Evolutionary conservation across 2,113 vertebrate species (phyloP).

Genomic region (Pitta sordida): DNA sequence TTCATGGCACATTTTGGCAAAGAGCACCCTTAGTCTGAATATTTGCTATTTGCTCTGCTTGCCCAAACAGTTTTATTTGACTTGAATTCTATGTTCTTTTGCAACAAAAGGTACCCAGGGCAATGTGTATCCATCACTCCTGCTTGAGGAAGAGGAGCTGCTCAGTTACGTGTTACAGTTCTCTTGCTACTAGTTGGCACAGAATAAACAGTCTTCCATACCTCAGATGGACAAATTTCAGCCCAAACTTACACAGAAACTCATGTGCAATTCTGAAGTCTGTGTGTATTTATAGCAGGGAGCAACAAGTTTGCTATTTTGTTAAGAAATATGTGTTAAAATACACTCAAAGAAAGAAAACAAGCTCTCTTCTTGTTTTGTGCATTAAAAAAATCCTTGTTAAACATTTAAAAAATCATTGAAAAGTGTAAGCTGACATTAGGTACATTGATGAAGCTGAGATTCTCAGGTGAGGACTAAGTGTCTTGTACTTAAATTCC

Average conservation of each 20-base stretch:
- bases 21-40: background rate
- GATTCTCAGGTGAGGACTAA: background rate
- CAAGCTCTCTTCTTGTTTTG: background rate
- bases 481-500: background rate
- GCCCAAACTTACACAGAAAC: background rate
- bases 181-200: background rate
- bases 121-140: fast-evolving
- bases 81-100: background rate
- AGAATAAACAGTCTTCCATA: background rate
- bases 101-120: background rate
- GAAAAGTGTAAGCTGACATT: background rate
- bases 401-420: background rate
- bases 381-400: background rate
- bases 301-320: background rate
- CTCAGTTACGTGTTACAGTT: fast-evolving
- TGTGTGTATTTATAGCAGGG: background rate
- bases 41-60: background rate
- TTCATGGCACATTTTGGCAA: background rate
- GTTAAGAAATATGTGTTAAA: background rate
- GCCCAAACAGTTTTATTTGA: background rate
- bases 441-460: background rate
- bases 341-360: background rate
- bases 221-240: background rate
- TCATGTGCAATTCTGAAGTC: background rate
- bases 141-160: background rate